Conservation (phyloP, 2,113 vertebrate species). For the Mungos mungo region DNA sequence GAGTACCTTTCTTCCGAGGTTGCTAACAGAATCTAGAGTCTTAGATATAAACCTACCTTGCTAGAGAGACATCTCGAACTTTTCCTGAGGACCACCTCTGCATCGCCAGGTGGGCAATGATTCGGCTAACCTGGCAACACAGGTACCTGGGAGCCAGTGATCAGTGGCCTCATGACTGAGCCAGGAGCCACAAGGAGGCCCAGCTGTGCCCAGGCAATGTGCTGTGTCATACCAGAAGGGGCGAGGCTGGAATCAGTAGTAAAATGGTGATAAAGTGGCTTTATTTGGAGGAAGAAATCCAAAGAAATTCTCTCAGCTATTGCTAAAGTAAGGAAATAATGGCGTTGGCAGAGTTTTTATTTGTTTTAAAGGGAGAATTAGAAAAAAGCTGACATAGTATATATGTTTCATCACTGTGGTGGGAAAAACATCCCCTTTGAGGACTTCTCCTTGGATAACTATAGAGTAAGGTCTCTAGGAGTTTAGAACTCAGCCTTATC, state of each 20-base stretch:
- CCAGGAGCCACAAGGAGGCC: background rate
- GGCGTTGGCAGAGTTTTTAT: background rate
- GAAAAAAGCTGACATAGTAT: background rate
- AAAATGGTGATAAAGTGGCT: background rate
- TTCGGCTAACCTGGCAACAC: background rate
- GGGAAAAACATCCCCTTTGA: background rate
- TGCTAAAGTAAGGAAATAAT: background rate
- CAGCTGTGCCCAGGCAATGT: background rate
- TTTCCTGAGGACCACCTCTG: background rate
- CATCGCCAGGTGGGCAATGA: background rate
- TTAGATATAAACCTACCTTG: background rate
- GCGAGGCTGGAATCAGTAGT: background rate
- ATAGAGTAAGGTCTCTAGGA: background rate
- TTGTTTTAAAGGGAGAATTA: background rate
- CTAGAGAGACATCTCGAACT: background rate
- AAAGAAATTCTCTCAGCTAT: background rate
- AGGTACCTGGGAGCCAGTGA: background rate
- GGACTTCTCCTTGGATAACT: background rate
- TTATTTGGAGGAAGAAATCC: background rate
- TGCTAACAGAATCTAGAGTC: background rate
- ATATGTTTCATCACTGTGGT: background rate
- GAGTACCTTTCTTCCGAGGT: background rate
- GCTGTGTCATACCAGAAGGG: background rate
- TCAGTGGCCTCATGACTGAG: background rate
- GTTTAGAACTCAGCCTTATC: background rate